Percentiles rank a stretch among this genome's conserved stretches.
Conservation (phyloP, 2,888 invertebrate species). For the Pterostichus niger region DNA sequence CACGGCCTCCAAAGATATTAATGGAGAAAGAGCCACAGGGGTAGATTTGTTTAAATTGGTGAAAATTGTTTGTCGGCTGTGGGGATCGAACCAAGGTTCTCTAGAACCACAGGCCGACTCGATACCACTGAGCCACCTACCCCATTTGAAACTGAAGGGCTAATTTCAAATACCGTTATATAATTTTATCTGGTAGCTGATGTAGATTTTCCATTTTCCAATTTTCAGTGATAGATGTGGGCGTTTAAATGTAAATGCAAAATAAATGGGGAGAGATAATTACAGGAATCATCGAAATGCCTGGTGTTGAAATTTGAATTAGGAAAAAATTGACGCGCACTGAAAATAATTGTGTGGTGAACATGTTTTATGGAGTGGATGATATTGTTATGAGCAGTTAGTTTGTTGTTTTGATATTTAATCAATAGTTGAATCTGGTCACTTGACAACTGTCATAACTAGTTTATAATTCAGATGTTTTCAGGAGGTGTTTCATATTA, state of each 20-base stretch:
- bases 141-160: too few species aligned
- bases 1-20: too few species aligned
- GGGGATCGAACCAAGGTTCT: too few species aligned
- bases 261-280: background rate
- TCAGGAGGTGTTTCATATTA: background rate
- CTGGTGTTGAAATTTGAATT: background rate
- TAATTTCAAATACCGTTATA: too few species aligned
- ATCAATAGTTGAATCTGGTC: background rate
- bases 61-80: too few species aligned
- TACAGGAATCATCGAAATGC: background rate
- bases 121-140: too few species aligned
- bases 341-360: background rate
- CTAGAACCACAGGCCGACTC: too few species aligned
- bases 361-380: background rate
- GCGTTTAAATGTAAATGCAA: background rate
- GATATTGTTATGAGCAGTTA: background rate
- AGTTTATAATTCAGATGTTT: background rate
- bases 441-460: background rate
- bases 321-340: background rate
- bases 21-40: too few species aligned
- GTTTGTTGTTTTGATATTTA: background rate
- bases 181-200: too few species aligned
- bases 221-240: background rate
- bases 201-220: too few species aligned
- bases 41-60: too few species aligned